Base-by-base conservation (phyloP, 2,888 invertebrate genomes). In the Himalopsyche tibetana region DNA sequence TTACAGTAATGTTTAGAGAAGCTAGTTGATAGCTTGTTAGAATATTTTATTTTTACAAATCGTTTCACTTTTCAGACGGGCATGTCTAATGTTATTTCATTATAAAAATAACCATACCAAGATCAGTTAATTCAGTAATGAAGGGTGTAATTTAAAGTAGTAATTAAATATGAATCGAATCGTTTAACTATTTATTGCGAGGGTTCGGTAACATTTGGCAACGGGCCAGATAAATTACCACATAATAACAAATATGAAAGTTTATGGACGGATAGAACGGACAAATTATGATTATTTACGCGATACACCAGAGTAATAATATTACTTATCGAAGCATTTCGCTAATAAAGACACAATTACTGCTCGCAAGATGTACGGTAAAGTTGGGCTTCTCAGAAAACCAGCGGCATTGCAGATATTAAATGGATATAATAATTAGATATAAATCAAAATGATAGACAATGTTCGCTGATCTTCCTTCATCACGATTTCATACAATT, bases 241-340 rank as follows among this genome's bases (percentile, higher is more conserved):
- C 56, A 56, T n/a, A 56, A 56, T 19, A 63, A 63, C 56, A 56
- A 56, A 56, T 56, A 4, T n/a, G 56, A 56, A 56, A 56, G n/a
- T n/a, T 56, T 56, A n/a, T 56, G 5, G n/a, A n/a, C 17, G 9
- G 11, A 15, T 3, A 51, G 2, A 51, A 51, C 15, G 51, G 15
- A 51, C 51, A 51, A 51, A 19, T 63, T 19, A 63, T 19, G 28
- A 28, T 19, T 63, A 19, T n/a, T 63, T n/a, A 19, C n/a, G 63
- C 63, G 63, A 63, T 63, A n/a, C 19, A 15, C n/a, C 11, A 0
- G 9, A 63, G 19, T 3, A 63, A 63, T 19, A 28, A 0, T 19
- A 28, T 63, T 11, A 63, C 63, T n/a, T 19, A 63, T 63, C 6
- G 28, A n/a, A 63, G 19, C 11, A 28, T 19, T 63, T 19, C 8